phyloP scores from a whole-genome alignment of 1,140 invertebrate species.

The Xylocopa sonorina region DNA sequence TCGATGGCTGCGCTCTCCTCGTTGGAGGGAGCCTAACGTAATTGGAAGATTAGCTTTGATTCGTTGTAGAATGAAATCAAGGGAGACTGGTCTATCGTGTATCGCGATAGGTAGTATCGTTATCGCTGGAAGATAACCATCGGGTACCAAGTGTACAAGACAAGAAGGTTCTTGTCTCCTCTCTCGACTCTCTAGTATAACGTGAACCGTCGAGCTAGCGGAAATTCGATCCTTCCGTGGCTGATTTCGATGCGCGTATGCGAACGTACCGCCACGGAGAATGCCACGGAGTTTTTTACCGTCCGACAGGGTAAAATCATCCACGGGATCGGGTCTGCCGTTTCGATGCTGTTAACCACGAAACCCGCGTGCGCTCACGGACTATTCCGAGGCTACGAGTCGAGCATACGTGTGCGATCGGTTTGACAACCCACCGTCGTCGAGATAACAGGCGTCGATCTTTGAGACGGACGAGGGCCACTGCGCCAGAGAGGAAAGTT shows the following conservation, averaged over 20 bases:
- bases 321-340: background rate
- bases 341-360: background rate
- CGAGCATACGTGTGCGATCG: background rate
- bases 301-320: background rate
- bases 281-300: background rate
- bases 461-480: background rate
- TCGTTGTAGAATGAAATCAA: background rate
- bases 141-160: background rate
- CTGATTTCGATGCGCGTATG: background rate
- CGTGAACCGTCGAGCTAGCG: constrained; percentile 9
- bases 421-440: background rate
- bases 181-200: constrained; percentile 52
- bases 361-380: background rate
- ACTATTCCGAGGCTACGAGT: no score
- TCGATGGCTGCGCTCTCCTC: background rate
- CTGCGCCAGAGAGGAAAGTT: background rate
- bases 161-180: constrained; percentile 23
- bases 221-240: background rate
- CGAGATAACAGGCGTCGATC: background rate
- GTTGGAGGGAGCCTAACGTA: background rate
- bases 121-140: constrained; percentile 60
- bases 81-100: constrained; percentile 5
- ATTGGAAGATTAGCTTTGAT: background rate
- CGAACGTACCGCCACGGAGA: background rate
- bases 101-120: constrained; percentile 58